phyloP scores from a whole-genome alignment of 2,113 vertebrate genomes.

The Ploceus nigricollis region DNA sequence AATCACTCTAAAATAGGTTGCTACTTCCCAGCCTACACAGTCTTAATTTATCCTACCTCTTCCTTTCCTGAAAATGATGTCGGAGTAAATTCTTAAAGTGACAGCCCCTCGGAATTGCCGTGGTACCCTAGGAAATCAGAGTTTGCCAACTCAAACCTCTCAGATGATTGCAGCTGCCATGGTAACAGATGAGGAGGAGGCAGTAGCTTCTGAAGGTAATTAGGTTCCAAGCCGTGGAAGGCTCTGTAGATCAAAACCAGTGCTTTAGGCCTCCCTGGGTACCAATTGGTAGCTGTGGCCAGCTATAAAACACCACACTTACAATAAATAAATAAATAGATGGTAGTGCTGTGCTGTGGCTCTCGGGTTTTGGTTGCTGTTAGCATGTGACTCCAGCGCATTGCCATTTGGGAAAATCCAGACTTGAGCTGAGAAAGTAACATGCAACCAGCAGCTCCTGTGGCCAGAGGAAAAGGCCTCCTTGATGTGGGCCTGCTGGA shows the following conservation, averaged over 20 bases:
- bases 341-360: neutral
- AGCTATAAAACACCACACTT: neutral
- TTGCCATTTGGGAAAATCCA: neutral
- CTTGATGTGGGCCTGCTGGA: neutral
- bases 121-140: slow-evolving; percentile 17
- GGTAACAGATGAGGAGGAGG: slow-evolving; percentile 27
- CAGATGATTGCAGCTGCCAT: slow-evolving; percentile 21
- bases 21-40: neutral
- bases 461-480: neutral
- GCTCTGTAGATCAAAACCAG: slow-evolving; percentile 21
- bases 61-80: neutral
- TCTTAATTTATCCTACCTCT: slow-evolving; percentile 14
- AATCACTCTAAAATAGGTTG: neutral
- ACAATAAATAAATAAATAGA: neutral
- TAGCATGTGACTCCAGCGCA: fast-evolving
- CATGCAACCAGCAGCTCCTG: fast-evolving
- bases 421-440: neutral
- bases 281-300: neutral
- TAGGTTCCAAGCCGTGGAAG: neutral
- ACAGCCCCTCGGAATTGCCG: slow-evolving; percentile 6
- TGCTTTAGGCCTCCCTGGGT: neutral
- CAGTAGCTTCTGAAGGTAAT: slow-evolving; percentile 22
- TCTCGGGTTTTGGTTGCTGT: neutral
- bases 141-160: neutral
- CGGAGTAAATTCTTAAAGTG: neutral